phyloP scores from a whole-genome alignment of 2,113 vertebrate species.

The Etheostoma spectabile region DNA sequence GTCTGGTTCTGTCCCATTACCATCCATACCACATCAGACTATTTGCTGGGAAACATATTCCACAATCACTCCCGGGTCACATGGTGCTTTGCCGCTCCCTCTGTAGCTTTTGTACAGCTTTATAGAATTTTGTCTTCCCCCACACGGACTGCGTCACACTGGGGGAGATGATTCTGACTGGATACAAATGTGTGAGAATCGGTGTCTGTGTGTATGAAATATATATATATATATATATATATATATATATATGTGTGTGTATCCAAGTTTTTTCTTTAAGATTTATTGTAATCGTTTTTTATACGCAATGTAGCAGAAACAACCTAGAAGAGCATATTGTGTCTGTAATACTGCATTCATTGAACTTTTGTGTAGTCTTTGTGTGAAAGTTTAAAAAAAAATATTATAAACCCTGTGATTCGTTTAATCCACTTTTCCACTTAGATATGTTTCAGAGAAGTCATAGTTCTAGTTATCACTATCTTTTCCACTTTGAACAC shows the following conservation, averaged over 20 bases:
- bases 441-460: neutral
- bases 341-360: neutral
- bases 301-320: conserved; percentile 1
- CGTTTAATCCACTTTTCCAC: conserved; percentile 13
- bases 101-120: conserved; percentile 19
- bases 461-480: neutral
- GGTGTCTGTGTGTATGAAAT: neutral
- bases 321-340: neutral
- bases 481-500: conserved; percentile 5
- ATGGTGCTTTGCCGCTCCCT: neutral
- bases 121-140: neutral
- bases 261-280: too few species aligned
- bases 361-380: conserved; percentile 19
- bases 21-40: neutral
- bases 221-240: too few species aligned
- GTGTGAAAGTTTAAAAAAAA: neutral
- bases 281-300: conserved; percentile 3
- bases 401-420: neutral
- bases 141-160: conserved; percentile 1
- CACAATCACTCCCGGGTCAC: neutral
- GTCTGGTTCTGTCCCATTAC: neutral
- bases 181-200: conserved; percentile 6
- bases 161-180: conserved; percentile 12
- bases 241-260: too few species aligned
- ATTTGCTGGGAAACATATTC: neutral